Percentiles rank a stretch among this genome's conserved stretches.
These are phyloP conservation scores for Darevskia nairensis DNA, from an alignment of 2,797 vertebrate species.

Conservation along the genomic window DNA sequence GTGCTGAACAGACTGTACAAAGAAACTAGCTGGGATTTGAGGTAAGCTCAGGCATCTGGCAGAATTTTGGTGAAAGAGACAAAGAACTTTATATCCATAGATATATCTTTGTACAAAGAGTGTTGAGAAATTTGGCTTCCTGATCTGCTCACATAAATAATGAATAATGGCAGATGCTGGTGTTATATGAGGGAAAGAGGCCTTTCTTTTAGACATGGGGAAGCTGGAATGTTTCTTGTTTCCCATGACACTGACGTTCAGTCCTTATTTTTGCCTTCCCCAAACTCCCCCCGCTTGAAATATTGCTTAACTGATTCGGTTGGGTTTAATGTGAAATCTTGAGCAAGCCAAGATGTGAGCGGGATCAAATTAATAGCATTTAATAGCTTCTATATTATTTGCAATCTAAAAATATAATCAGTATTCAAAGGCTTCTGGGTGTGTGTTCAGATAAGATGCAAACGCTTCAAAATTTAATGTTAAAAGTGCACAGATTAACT, in stretches of 20 bases:
- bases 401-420: not conserved
- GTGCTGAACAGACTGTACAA: constrained; percentile 6
- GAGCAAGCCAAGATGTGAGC: not conserved
- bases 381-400: not conserved
- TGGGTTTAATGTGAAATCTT: not conserved
- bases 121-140: not conserved
- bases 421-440: not conserved
- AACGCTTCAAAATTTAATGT: not conserved
- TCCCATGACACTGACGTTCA: not conserved
- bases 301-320: not conserved
- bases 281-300: not conserved
- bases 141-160: not conserved
- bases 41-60: not conserved
- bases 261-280: not conserved
- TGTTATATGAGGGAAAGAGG: accelerated
- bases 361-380: not conserved
- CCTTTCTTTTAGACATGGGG: not conserved
- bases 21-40: not conserved
- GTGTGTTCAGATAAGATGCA: not conserved
- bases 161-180: not conserved
- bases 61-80: not conserved
- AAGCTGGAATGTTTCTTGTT: not conserved
- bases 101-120: not conserved
- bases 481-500: not conserved
- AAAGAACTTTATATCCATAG: not conserved